Evolutionary conservation across 2,113 vertebrate genomes (phyloP), one percentile per base, ranked within the genome.

Genomic region (Clarias macrocephalus): DNA sequence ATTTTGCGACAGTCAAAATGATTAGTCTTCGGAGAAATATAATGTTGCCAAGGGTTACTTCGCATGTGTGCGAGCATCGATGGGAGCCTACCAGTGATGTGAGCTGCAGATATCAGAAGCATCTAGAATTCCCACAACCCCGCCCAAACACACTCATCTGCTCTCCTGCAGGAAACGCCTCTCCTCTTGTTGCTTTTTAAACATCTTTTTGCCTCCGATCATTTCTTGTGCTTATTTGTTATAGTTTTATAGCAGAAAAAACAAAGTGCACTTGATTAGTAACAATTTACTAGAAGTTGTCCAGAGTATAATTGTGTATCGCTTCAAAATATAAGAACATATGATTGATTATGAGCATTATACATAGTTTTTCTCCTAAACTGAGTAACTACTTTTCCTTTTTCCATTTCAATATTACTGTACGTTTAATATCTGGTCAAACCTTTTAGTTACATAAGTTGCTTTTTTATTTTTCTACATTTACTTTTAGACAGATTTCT

Each of bases 91-190:
- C 21, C 28, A 42, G n/a, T 70, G 54, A 33, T 68, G 10, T 57
- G 28, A 57, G 4, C 3, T 11, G 9, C 8, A 85, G 72, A 63
- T 15, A 42, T 77, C 16, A 42, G 42, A 83, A 37, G n/a, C 86
- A 76, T 83, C 60, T 19, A 57, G 70, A 76, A 76, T 87, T 82
- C 25, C 37, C 66, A 76, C 23, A 12, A 52, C 86, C 80, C 83
- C 80, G 16, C 80, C 86, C 86, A 83, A 37, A 21, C 59, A 37
- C 18, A 1, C 65, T 70, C 54, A 37, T 56, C 52, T 59, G 66
- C 28, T 56, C 28, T 57, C 66, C 57, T 62, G 30, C 19, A 5
- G 5, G 59, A 60, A 80, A 60, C 28, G 37, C 48, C 48, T 48
- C 48, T 10, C 79, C 16, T 23, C 3, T 19, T 37, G 79, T 21